Evolutionary conservation across 2,113 vertebrate species (phyloP), one percentile per base, ranked within the genome.

Genomic region (Indicator maculatus): DNA sequence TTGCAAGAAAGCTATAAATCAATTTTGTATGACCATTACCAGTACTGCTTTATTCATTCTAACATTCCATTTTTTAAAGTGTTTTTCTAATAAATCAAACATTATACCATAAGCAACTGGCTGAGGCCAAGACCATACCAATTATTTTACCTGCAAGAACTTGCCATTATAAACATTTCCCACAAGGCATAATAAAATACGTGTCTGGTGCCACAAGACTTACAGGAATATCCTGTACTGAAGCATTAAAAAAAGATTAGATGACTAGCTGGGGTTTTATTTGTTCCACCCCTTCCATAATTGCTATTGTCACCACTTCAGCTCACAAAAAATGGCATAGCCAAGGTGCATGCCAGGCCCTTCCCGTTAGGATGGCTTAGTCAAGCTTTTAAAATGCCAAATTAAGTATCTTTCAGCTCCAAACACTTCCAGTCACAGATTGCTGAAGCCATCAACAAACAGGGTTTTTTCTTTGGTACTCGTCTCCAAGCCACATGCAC

Each of bases 141-240:
- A 94, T 81, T 87, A 94, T 90, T 96, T 89, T 73, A 93, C 93
- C 83, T 93, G 78, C 53, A 92, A 85, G 74, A 87, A 92, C 85
- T 83, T 81, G 53, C 63, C 60, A 63, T 60, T 75, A 90, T 56
- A 89, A 96, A 93, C 41, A 84, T 67, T 86, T 95, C 92, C 92
- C 77, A 87, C 31, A 63, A 89, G 87, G 74, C 64, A 83, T 36
- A 93, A 93, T 94, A 93, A 96, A 95, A 92, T 64, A 83, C 10
- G 84, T 20, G 52, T 63, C 79, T 83, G 65, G 47, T 92, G 60
- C 88, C 69, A 59, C 61, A 89, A 74, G 52, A 89, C 79, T 83
- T 83, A 76, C 79, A 95, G 78, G 82, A 94, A 91, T 89, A 93
- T 31, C 38, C 47, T 91, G 60, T 52, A 83, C 60, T 33, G 39